Base-by-base conservation (phyloP, 2,113 vertebrate genomes). In the Dromiciops gliroides region DNA sequence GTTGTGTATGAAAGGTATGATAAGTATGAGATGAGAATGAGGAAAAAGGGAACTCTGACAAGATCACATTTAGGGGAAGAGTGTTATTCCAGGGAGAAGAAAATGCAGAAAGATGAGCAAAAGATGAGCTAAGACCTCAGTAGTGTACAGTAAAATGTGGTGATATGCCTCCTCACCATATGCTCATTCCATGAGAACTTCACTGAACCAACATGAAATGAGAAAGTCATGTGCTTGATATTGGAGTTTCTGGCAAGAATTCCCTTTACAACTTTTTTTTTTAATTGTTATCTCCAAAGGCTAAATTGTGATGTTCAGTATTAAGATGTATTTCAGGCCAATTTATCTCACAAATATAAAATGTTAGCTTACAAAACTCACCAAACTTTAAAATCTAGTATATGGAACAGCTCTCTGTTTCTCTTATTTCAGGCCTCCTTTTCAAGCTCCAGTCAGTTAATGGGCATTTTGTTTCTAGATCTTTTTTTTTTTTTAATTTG, bases 401-500 rank as follows among this genome's bases (percentile, higher is more conserved):
- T 93, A 90, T 93, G 88, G 24, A 50, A 19, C 31, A 22, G n/a
- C 56, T 90, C 56, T 90, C 16, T 91, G 28, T 8, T 91, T 95
- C 0, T 4, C 37, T 97, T 94, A 95, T 51, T 8, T 95, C 94
- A 92, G 95, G 91, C 88, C 95, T 96, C 94, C 48, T 96, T 53
- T 44, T 67, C 49, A 93, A 96, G 90, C 9, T 93, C 53, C 91
- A 14, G 97, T 95, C 95, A 91, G 26, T 52, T 90, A 44, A 91
- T 51, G 51, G 92, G 92, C 96, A 95, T 95, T 95, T 92, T 95
- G 94, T 89, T 91, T 48, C 37, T 93, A 37, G 28, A 53, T 96
- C 97, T 94, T 92, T 97, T 96, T 97, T 94, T 92, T 97, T 96
- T 89, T 93, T 97, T 56, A 67, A 67, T 67, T 94, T 95, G 67